A percentile compares a stretch with the other conserved stretches of the same genome.
Evolutionary conservation across 1,140 invertebrate genomes (phyloP).

Genomic region (Dreissena rostriformis): DNA sequence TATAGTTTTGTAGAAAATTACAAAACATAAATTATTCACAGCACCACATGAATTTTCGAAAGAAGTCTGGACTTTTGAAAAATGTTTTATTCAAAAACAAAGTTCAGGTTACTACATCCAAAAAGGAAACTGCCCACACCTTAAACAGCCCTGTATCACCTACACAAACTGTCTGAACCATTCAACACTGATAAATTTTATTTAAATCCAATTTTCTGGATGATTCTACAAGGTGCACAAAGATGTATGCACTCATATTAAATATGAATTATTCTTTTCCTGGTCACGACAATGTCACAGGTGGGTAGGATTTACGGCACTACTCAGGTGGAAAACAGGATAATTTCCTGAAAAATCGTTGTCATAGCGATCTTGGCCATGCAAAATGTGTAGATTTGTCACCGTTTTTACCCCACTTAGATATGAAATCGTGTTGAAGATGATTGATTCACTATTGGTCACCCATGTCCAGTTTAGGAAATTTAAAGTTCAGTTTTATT

Average conservation of each 20-base stretch:
- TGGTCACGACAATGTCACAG: slow-evolving; percentile 34
- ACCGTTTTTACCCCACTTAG: background rate
- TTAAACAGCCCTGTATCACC: no score
- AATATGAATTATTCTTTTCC: slow-evolving; percentile 25
- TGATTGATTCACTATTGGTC: no score
- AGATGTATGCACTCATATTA: slow-evolving; percentile 13
- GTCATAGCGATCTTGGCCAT: background rate
- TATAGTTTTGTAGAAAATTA: no score
- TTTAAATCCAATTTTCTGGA: slow-evolving; percentile 1
- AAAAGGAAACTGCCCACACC: no score
- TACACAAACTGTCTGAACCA: no score
- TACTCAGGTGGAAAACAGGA: slow-evolving; percentile 27
- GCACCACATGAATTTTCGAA: no score
- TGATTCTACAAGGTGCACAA: background rate
- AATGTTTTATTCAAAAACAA: no score
- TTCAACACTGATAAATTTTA: background rate
- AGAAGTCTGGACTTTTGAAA: no score
- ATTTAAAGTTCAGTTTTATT: background rate
- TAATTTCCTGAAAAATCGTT: slow-evolving; percentile 40
- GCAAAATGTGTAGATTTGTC: slow-evolving; percentile 19
- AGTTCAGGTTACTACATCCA: no score
- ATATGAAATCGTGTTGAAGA: no score
- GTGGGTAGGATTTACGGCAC: slow-evolving; percentile 35
- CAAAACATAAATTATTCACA: no score
- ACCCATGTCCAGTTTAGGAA: background rate